Conservation (phyloP, 1,140 invertebrate species). For the Solenopsis fugax region DNA sequence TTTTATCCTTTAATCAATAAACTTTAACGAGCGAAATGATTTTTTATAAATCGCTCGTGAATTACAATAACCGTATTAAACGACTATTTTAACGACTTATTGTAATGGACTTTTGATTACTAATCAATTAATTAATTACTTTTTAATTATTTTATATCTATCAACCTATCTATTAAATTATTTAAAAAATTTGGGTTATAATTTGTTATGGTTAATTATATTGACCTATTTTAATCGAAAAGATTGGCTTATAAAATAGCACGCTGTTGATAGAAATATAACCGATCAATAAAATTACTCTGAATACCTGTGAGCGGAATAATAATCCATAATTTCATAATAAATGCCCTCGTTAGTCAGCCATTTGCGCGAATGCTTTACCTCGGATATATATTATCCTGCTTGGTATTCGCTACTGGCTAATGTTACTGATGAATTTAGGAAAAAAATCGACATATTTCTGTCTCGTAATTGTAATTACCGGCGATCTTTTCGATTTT, state of each 20-base stretch:
- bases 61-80: not conserved
- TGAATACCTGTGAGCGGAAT: not conserved
- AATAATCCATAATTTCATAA: slow-evolving; percentile 17
- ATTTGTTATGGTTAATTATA: not conserved
- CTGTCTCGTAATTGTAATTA: slow-evolving; percentile 45
- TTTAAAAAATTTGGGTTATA: not conserved
- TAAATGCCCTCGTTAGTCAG: not conserved
- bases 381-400: not conserved
- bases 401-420: slow-evolving; percentile 24
- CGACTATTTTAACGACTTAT: not conserved
- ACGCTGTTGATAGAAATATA: slow-evolving; percentile 12
- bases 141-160: not conserved
- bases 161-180: not conserved
- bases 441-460: slow-evolving; percentile 14
- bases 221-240: not conserved
- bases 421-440: slow-evolving; percentile 18
- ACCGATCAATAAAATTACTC: slow-evolving; percentile 2
- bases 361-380: slow-evolving; percentile 12
- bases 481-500: slow-evolving; percentile 29
- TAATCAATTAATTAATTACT: not conserved
- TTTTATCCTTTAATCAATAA: not conserved
- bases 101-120: not conserved
- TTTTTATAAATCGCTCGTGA: not conserved
- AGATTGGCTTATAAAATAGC: not conserved
- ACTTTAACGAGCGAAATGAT: not conserved